Evolutionary conservation across 1,140 invertebrate genomes (phyloP), one percentile per base, ranked within the genome.

Genomic region (Charaxes varanes): DNA sequence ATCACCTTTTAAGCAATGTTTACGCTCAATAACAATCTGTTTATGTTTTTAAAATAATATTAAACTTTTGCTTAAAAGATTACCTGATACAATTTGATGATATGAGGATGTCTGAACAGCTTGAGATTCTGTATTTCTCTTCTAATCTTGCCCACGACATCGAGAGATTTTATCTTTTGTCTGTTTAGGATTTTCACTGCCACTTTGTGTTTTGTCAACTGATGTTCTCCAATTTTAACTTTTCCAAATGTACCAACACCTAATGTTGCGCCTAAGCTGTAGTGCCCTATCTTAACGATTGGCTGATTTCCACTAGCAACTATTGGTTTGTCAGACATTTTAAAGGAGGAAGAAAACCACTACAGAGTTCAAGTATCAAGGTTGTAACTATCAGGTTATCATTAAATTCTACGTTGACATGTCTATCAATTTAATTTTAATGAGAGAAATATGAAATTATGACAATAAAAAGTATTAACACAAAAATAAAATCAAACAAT

Each of bases 41-140:
- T 16, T 5, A 7, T 8, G n/a, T 32, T 17, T 8, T 22, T 22
- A 22, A 7, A 3, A 22, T 7, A n/a, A n/a, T 22, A 22, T 22
- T 22, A 22, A 2, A 2, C 3, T 10, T 6, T 10, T 15, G 12
- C 7, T n/a, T 23, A 11, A 7, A 2, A 10, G 14, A 19, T 69
- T 52, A 91, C 91, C 90, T 90, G 88, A 55, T 93, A 99, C 88
- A 99, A 82, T 88, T 99, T 99, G 45, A 99, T 99, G 53, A 99
- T 99, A 77, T 99, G 98, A 8, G 98, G 98, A 89, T 99, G 98
- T 41, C 97, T 88, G 72, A 99, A 99, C 1, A 99, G 87, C 72
- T 99, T 99, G 1, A 99, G 88, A 87, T 99, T 99, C 80, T 99
- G 97, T 67, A 99, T 99, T 86, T 99, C 98, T 40, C 98, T 86